phyloP scores from a whole-genome alignment of 2,797 vertebrate species.

The Sternotherus odoratus region DNA sequence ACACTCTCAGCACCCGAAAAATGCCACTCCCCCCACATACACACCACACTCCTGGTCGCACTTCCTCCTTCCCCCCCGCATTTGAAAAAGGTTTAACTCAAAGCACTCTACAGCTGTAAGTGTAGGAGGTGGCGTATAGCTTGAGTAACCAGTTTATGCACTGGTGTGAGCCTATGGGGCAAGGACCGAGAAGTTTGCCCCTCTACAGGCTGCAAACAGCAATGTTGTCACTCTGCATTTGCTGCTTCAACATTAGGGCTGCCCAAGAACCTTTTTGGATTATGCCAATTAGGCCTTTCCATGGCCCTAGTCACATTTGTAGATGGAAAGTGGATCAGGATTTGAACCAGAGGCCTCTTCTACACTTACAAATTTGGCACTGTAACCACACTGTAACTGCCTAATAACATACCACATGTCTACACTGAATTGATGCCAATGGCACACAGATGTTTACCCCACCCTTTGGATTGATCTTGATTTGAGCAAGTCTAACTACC shows the following conservation, averaged over 20 bases:
- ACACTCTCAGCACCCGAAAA: no score
- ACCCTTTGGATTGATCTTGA: not conserved
- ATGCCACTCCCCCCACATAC: no score
- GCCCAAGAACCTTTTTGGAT: not conserved
- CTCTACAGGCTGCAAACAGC: not conserved
- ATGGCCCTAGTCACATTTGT: not conserved
- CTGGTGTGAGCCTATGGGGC: not conserved
- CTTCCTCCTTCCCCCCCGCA: no score
- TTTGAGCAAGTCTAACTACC: not conserved
- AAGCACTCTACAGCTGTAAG: no score
- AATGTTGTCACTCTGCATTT: not conserved
- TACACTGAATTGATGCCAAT: not conserved
- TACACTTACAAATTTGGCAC: not conserved
- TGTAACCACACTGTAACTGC: not conserved
- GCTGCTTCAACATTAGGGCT: not conserved
- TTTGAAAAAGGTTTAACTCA: no score
- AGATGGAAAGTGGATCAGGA: not conserved
- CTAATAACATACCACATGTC: not conserved
- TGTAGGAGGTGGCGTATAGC: not conserved
- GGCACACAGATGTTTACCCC: not conserved
- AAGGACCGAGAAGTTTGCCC: not conserved
- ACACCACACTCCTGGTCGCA: no score
- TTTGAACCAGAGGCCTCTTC: not conserved
- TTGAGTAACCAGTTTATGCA: not conserved
- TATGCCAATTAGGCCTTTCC: not conserved